Base-by-base conservation (phyloP, 1,140 invertebrate genomes). In the Penaeus chinensis region DNA sequence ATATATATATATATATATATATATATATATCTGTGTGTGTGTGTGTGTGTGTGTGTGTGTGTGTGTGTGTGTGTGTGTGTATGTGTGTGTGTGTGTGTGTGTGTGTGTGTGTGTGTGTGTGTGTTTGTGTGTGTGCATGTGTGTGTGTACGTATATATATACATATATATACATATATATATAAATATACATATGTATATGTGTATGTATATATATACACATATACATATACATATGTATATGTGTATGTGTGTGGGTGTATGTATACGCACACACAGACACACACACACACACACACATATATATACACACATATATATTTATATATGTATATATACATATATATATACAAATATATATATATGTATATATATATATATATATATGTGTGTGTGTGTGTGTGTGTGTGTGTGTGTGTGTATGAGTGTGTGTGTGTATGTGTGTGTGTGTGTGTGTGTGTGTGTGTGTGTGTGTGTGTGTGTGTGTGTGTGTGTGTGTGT, bases 121-220 rank as follows among this genome's bases (percentile, higher is more conserved):
- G 27, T 24, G 27, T 24, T 32, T 24, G 27, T 8, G 27, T 24
- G 27, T 24, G 27, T 24, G 27, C 8, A 74, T 24, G 27, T 5
- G 27, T 37, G 27, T 24, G 27, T 24, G 27, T 24, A 74, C 8
- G 27, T 74, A 74, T n/a, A 74, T 74, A 32, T 74, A 74, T 74
- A 74, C 32, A 74, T 32, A 74, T 74, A 74, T n/a, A 74, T 32
- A 74, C 32, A 74, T 74, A 74, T 74, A 74, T 74, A 74, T 74
- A 74, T 74, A 74, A 32, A 74, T 74, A 74, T 74, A 74, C 32
- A 74, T 74, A 74, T 74, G 20, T 74, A 74, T 74, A 74, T 74
- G 32, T 74, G 32, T 74, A 74, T 74, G 10, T 74, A 74, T 74
- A 74, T 74, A 32, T 74, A 74, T 24, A 22, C 27, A 74, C 8